Percentiles rank a stretch among this genome's conserved stretches.
Evolutionary conservation across 2,113 vertebrate genomes (phyloP).

Genomic region (Alethe castanea): DNA sequence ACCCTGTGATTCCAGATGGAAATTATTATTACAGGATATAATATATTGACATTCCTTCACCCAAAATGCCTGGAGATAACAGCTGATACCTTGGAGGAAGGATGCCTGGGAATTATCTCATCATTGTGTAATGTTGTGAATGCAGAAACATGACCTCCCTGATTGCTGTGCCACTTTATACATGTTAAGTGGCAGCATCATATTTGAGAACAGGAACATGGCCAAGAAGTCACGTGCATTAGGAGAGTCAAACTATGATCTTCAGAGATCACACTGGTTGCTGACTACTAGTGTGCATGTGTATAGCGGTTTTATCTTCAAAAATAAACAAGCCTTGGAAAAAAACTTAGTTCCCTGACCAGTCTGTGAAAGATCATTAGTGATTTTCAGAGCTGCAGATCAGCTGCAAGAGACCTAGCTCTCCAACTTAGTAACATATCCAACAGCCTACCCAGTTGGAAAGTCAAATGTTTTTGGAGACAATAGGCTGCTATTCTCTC

Average conservation of each 20-base stretch:
- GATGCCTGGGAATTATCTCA: not conserved
- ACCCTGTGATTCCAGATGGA: not conserved
- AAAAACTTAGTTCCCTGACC: not conserved
- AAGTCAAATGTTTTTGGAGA: constrained; percentile 4
- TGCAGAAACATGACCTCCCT: not conserved
- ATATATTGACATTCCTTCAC: not conserved
- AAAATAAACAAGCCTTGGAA: not conserved
- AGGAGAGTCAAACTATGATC: not conserved
- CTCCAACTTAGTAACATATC: not conserved
- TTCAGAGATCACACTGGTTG: not conserved
- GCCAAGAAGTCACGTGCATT: not conserved
- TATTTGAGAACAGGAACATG: not conserved
- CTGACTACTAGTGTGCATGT: not conserved
- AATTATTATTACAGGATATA: not conserved
- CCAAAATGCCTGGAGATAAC: not conserved
- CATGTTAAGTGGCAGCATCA: not conserved
- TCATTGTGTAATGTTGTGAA: not conserved
- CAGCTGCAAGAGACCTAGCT: not conserved
- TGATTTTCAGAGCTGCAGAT: constrained; percentile 11
- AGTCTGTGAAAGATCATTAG: not conserved
- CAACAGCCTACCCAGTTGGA: not conserved
- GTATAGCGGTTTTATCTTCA: not conserved
- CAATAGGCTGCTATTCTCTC: not conserved
- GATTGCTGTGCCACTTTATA: not conserved
- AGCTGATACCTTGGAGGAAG: not conserved